These are phyloP conservation scores for Autographa gamma DNA, from an alignment of 2,888 invertebrate genomes.

Conservation along the genomic window DNA sequence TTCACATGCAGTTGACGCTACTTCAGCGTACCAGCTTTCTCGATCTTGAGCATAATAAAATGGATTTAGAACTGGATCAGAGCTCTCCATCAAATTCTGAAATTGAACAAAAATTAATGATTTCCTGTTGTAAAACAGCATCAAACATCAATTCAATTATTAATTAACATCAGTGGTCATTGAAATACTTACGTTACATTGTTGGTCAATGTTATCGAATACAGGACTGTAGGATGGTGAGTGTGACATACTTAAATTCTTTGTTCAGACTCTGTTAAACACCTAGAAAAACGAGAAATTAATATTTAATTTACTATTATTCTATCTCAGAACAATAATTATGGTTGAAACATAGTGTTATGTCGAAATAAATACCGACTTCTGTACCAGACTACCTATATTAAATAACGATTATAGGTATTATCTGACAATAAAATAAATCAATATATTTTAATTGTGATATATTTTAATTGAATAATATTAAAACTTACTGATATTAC, in stretches of 20 bases:
- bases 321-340: no score
- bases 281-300: no score
- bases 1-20: background rate
- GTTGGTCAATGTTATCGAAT: background rate
- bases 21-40: background rate
- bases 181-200: background rate
- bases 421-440: no score
- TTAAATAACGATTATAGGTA: no score
- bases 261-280: no score
- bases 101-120: background rate
- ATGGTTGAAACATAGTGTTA: no score
- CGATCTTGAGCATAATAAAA: background rate
- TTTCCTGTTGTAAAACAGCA: background rate
- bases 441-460: no score
- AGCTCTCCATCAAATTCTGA: background rate
- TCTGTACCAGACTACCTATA: no score
- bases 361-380: no score
- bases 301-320: no score
- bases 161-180: background rate
- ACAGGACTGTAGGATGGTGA: constrained; percentile 13
- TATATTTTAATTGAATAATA: no score
- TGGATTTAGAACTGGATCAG: background rate
- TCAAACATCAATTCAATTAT: background rate
- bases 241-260: background rate
- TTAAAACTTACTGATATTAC: no score